These are phyloP conservation scores for Ptychodera flava DNA, from an alignment of 35 echinoderm and acorn worm genomes.

Conservation along the genomic window DNA sequence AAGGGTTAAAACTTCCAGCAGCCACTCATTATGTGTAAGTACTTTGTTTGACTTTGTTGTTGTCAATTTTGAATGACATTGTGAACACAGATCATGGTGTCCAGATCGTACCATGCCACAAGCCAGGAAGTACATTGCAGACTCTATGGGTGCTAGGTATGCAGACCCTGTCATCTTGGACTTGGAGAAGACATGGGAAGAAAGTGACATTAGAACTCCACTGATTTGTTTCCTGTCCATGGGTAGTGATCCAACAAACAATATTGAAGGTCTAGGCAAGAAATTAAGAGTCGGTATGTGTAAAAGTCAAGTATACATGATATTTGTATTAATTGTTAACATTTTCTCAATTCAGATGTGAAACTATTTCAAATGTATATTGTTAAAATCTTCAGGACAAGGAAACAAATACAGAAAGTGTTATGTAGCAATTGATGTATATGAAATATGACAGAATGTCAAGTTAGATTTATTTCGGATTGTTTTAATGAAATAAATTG, in stretches of 20 bases:
- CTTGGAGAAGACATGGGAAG: slow-evolving; percentile 95
- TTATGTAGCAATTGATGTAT: neutral
- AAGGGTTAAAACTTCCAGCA: no score
- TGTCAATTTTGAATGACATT: no score
- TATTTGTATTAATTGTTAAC: neutral
- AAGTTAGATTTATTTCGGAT: no score
- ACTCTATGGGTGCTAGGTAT: slow-evolving; percentile 75
- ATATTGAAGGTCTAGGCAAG: slow-evolving; percentile 95
- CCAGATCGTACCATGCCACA: slow-evolving; percentile 90
- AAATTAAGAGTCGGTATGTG: slow-evolving; percentile 94
- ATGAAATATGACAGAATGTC: neutral
- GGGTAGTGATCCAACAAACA: slow-evolving; percentile 94
- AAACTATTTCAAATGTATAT: neutral
- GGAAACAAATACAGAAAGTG: neutral
- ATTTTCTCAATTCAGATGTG: neutral
- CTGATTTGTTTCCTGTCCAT: slow-evolving; percentile 99
- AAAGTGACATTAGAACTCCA: slow-evolving; percentile 74
- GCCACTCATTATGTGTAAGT: no score
- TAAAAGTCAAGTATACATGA: neutral
- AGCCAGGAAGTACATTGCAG: slow-evolving; percentile 87
- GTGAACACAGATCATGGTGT: slow-evolving; percentile 96
- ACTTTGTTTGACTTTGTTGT: no score
- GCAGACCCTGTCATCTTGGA: slow-evolving; percentile 97
- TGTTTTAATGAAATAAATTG: no score
- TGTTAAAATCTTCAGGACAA: neutral